Evolutionary conservation across 2,888 invertebrate genomes (phyloP), one percentile per base, ranked within the genome.

Genomic region (Acrobasis suavella): DNA sequence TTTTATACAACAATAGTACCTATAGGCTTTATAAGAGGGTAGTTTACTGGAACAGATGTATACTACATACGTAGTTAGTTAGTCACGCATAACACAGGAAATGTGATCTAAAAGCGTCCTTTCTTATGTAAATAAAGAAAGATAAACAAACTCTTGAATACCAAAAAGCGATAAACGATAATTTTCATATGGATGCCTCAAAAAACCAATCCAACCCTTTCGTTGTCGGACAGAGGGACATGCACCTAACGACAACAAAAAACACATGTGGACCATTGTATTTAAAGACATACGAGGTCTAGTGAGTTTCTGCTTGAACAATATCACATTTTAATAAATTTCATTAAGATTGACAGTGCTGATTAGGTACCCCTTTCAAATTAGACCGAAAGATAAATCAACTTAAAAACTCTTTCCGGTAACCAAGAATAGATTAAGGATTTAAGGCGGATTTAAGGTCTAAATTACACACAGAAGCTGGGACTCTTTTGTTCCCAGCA

Each of bases 341-440:
- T 91, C 86, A 91, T 91, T 92, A 86, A 89, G 91, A 92, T 92
- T 90, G 91, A 90, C 88, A 80, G 81, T 74, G 74, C 81, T 85
- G 91, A 92, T 91, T 87, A 85, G 65, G 78, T 78, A 79, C 83
- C 81, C 73, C 69, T 79, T 77, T 75, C 72, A 75, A 70, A 68
- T 73, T 75, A 70, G 67, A 9, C 38, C 50, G 16, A 42, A 62
- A 56, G 50, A 59, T 54, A 50, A 60, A 52, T 39, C 52, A 60
- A 9, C 51, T 14, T 9, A 9, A 51, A 39, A 67, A 63, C 7
- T 66, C 59, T 65, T 67, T 70, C 65, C 56, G 71, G 67, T 72
- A 69, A 67, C 66, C 60, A 71, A 58, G 65, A 72, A 74, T 68
- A 69, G 69, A 62, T 60, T 67, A 70, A n/a, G n/a, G n/a, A n/a